Percentiles rank a stretch among this genome's conserved stretches.
phyloP scores from a whole-genome alignment of 1,140 invertebrate genomes.

The Aphelenchoides besseyi region DNA sequence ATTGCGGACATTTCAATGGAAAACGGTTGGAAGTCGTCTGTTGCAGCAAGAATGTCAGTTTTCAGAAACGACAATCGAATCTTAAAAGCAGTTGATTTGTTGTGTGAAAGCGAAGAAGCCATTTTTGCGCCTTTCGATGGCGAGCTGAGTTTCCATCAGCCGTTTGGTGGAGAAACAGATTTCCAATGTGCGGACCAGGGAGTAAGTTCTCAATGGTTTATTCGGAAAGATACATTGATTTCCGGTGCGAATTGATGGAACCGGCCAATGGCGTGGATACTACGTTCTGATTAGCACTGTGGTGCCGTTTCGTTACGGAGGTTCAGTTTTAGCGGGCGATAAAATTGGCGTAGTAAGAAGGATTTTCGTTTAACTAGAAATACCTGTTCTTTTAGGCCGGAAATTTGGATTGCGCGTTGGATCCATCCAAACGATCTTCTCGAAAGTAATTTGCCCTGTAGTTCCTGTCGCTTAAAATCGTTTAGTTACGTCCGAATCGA shows the following conservation, averaged over 20 bases:
- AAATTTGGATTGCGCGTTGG: conserved; percentile 19
- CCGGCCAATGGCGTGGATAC: conserved; percentile 61
- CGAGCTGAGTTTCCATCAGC: conserved; percentile 53
- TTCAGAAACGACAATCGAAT: conserved; percentile 50
- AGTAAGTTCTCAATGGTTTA: too few relatives aligned
- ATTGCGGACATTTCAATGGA: conserved; percentile 19
- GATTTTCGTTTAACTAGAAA: background rate
- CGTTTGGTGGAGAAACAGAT: conserved; percentile 52
- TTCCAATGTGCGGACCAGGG: conserved; percentile 55
- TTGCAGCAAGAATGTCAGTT: conserved; percentile 9
- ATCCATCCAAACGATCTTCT: conserved; percentile 18
- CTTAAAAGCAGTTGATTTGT: conserved; percentile 53
- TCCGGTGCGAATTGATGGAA: conserved; percentile 59
- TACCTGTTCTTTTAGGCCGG: background rate
- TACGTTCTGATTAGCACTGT: conserved; percentile 57
- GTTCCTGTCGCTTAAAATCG: too few relatives aligned
- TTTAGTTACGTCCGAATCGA: conserved; percentile 54
- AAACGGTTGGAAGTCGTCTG: conserved; percentile 26
- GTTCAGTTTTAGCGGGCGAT: conserved; percentile 53
- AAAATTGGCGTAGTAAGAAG: conserved; percentile 47
- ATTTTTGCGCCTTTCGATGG: conserved; percentile 59
- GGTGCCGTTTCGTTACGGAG: conserved; percentile 45
- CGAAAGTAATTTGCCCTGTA: too few relatives aligned
- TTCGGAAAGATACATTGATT: too few relatives aligned
- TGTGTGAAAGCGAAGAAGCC: conserved; percentile 35